phyloP scores from a whole-genome alignment of 2,797 vertebrate genomes.

The Phataginus tricuspis region DNA sequence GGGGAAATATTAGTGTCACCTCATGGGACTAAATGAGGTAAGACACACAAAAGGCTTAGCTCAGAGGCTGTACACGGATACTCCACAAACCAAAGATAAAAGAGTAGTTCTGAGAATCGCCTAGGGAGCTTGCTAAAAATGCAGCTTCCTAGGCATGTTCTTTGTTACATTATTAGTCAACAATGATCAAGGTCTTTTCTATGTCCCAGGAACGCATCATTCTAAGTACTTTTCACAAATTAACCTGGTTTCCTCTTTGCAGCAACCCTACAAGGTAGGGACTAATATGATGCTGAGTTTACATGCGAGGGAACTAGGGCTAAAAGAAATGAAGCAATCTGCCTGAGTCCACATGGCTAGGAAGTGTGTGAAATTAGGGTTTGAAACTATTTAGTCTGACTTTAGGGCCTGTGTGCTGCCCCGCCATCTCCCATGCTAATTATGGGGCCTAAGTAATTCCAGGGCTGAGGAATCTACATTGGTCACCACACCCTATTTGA shows the following conservation, averaged over 20 bases:
- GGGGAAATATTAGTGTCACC: not conserved
- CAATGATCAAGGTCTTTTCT: not conserved
- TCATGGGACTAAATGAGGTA: not conserved
- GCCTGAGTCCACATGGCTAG: not conserved
- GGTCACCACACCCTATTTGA: not conserved
- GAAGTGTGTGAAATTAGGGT: not conserved
- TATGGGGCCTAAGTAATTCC: not conserved
- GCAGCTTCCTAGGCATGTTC: not conserved
- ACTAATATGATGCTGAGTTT: not conserved
- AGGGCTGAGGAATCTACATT: no score
- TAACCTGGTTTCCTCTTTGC: not conserved
- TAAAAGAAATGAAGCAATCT: not conserved
- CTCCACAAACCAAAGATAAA: not conserved
- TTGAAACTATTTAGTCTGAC: conserved; percentile 8
- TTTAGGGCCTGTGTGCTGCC: not conserved
- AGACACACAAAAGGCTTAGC: not conserved
- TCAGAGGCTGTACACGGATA: not conserved
- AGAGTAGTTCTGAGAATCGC: not conserved
- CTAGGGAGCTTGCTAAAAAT: not conserved
- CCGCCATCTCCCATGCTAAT: no score
- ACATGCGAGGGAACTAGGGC: not conserved
- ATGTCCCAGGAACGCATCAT: not conserved
- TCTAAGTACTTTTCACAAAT: not conserved
- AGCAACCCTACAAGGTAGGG: not conserved
- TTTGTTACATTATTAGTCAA: not conserved